Percentiles rank a stretch among this genome's conserved stretches.
Conservation (phyloP, 1,140 invertebrate species). For the Nylanderia fulva region DNA sequence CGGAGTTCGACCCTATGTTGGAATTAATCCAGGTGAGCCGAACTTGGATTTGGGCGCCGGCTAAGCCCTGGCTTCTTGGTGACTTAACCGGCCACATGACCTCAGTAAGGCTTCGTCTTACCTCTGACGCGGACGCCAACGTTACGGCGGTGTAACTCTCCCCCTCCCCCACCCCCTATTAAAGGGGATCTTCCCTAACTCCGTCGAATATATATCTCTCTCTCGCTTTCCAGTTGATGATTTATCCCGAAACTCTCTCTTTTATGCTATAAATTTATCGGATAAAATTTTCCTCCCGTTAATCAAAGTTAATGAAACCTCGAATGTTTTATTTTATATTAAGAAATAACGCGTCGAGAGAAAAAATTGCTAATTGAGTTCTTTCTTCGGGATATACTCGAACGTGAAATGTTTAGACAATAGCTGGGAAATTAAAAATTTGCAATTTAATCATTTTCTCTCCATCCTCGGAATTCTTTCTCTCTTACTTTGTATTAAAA, state of each 20-base stretch:
- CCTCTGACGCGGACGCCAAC: constrained; percentile 34
- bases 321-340: neutral
- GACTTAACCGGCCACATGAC: constrained; percentile 74
- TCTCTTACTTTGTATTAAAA: no score
- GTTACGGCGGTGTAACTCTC: constrained; percentile 21
- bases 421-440: neutral
- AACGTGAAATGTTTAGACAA: neutral
- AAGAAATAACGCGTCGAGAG: neutral
- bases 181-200: constrained; percentile 33
- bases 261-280: neutral
- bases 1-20: constrained; percentile 70
- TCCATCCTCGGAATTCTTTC: no score
- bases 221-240: neutral
- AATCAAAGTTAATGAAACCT: constrained; percentile 18
- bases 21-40: constrained; percentile 77
- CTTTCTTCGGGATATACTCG: neutral
- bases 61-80: constrained; percentile 76
- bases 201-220: neutral
- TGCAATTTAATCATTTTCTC: neutral
- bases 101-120: constrained; percentile 64
- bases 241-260: neutral
- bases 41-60: constrained; percentile 69
- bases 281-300: constrained; percentile 3
- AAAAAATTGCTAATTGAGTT: neutral
- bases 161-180: neutral